Conservation (phyloP, 2,113 vertebrate species). For the Elanus axillaris region DNA sequence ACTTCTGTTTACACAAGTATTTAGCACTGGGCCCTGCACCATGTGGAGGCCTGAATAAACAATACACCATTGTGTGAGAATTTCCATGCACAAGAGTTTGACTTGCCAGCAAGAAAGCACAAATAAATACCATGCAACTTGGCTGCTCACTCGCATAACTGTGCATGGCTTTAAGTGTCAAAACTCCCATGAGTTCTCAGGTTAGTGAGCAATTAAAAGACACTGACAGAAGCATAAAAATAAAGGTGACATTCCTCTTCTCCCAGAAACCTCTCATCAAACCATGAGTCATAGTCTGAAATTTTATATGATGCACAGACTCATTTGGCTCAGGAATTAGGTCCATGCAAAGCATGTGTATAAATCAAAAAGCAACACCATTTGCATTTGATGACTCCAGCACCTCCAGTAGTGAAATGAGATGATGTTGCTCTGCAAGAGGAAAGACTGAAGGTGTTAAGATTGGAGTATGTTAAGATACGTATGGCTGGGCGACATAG, state of each 20-base stretch:
- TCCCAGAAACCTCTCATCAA: background rate
- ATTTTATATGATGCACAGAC: background rate
- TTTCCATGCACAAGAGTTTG: background rate
- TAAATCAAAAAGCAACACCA: background rate
- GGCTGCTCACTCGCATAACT: background rate
- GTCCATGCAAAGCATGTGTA: background rate
- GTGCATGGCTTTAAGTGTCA: background rate
- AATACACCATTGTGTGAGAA: background rate
- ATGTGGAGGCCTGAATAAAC: background rate
- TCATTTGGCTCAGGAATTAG: background rate
- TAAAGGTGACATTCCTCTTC: slow-evolving; percentile 25
- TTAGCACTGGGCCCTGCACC: background rate
- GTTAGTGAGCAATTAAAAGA: background rate
- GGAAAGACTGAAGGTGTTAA: background rate
- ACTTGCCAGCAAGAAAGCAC: background rate
- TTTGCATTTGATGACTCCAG: background rate
- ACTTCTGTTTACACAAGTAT: background rate
- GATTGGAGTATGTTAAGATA: background rate
- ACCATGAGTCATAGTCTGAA: background rate
- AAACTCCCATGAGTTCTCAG: background rate
- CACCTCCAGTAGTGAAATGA: background rate
- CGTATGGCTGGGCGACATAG: background rate
- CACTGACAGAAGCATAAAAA: background rate
- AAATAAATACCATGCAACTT: background rate
- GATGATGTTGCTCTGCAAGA: background rate